Conservation (phyloP, 2,888 invertebrate genomes). For the Apamea monoglypha region DNA sequence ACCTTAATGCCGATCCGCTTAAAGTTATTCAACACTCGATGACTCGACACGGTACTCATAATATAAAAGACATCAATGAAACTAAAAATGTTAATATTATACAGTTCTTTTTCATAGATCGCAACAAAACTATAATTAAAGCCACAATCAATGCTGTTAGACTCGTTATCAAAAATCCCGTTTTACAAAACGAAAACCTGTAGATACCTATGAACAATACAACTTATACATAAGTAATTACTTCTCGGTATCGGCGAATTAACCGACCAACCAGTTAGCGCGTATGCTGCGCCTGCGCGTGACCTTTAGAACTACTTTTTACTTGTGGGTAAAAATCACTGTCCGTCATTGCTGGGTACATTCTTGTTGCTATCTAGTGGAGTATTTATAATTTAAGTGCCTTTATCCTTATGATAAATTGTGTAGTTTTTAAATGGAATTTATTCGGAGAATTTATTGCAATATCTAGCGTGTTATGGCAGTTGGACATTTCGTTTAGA, state of each 20-base stretch:
- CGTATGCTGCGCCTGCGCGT: conserved; percentile 33
- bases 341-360: conserved; percentile 56
- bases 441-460: conserved; percentile 7
- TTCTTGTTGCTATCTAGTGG: conserved; percentile 44
- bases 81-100: conserved; percentile 9
- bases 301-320: conserved; percentile 67
- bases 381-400: conserved; percentile 15
- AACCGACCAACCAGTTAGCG: conserved; percentile 57
- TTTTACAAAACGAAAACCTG: conserved; percentile 45
- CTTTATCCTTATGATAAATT: conserved; percentile 40
- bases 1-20: neutral
- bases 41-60: neutral
- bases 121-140: conserved; percentile 14
- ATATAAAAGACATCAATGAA: conserved; percentile 28
- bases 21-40: neutral
- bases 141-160: conserved; percentile 36
- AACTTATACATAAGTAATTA: conserved; percentile 56
- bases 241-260: conserved; percentile 57
- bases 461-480: too few relatives aligned
- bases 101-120: neutral
- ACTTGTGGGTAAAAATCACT: conserved; percentile 60
- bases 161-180: conserved; percentile 57
- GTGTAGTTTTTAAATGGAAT: neutral
- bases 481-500: neutral
- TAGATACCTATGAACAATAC: conserved; percentile 42